Percentiles rank a stretch among this genome's conserved stretches.
Evolutionary conservation across 2,797 vertebrate species (phyloP).

Genomic region (Kryptopterus vitreolus): DNA sequence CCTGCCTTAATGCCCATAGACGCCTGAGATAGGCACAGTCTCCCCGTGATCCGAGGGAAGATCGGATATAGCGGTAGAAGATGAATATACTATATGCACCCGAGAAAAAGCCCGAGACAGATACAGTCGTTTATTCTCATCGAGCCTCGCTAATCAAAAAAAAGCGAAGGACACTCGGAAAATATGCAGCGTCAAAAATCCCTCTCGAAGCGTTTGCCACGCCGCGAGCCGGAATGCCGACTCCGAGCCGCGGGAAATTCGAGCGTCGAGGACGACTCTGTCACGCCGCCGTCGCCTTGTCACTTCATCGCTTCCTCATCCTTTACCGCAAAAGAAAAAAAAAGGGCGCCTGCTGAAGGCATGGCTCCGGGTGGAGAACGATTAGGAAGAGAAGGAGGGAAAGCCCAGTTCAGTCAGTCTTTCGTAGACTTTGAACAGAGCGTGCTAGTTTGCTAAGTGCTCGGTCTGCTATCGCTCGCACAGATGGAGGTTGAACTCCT

Average conservation of each 20-base stretch:
- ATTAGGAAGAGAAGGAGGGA: constrained; percentile 14
- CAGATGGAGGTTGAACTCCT: constrained; percentile 73
- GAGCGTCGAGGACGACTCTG: constrained; percentile 59
- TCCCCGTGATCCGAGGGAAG: too few relatives aligned
- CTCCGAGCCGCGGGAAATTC: constrained; percentile 60
- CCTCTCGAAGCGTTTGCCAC: constrained; percentile 45
- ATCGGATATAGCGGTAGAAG: too few relatives aligned
- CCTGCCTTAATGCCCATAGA: too few relatives aligned
- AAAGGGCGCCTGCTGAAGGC: constrained; percentile 27
- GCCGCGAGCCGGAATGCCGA: constrained; percentile 62
- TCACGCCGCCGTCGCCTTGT: constrained; percentile 57
- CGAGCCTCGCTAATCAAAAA: neutral
- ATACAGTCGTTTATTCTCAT: neutral
- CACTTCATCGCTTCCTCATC: constrained; percentile 22
- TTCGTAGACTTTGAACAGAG: constrained; percentile 75
- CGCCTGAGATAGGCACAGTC: too few relatives aligned
- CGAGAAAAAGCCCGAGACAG: neutral
- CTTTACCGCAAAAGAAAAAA: neutral
- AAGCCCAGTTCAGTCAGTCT: constrained; percentile 62
- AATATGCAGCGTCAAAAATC: constrained; percentile 47
- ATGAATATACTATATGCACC: too few relatives aligned
- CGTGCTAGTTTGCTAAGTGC: constrained; percentile 75
- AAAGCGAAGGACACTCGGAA: neutral
- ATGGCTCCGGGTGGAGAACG: constrained; percentile 47
- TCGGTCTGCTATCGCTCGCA: constrained; percentile 67